These are phyloP conservation scores for Liasis olivaceus DNA, from an alignment of 2,797 vertebrate species.

Conservation along the genomic window DNA sequence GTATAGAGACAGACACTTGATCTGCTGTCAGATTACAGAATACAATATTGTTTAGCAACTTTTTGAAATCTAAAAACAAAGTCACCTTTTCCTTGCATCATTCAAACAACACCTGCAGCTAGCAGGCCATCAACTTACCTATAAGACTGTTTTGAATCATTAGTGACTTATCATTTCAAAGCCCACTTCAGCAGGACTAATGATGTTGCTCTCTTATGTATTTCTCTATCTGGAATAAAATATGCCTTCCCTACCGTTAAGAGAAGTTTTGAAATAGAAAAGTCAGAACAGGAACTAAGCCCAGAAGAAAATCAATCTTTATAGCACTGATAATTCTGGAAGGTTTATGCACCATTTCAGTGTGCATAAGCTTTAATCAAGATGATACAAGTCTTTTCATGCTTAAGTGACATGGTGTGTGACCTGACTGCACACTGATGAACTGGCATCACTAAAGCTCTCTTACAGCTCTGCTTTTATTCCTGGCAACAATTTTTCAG, in stretches of 20 bases:
- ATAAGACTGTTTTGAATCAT: background rate
- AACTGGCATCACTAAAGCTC: slow-evolving; percentile 10
- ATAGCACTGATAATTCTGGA: slow-evolving; percentile 10
- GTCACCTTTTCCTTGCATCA: background rate
- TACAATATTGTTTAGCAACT: background rate
- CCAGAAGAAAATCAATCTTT: background rate
- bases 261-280: slow-evolving; percentile 1
- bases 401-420: slow-evolving; percentile 28
- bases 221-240: slow-evolving; percentile 17
- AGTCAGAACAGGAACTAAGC: background rate
- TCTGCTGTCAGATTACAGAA: background rate
- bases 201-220: background rate
- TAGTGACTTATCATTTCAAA: background rate
- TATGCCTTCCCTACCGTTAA: slow-evolving; percentile 18
- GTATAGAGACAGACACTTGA: background rate
- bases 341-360: fast-evolving
- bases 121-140: background rate
- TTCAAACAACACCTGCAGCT: background rate
- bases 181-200: background rate
- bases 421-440: slow-evolving; percentile 22
- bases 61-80: background rate
- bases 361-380: slow-evolving; percentile 17
- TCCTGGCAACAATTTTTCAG: slow-evolving; percentile 30
- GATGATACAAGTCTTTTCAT: slow-evolving; percentile 26
- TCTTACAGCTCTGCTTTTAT: slow-evolving; percentile 13